phyloP scores from a whole-genome alignment of 1,140 invertebrate species.

The Paralvinella palmiformis region DNA sequence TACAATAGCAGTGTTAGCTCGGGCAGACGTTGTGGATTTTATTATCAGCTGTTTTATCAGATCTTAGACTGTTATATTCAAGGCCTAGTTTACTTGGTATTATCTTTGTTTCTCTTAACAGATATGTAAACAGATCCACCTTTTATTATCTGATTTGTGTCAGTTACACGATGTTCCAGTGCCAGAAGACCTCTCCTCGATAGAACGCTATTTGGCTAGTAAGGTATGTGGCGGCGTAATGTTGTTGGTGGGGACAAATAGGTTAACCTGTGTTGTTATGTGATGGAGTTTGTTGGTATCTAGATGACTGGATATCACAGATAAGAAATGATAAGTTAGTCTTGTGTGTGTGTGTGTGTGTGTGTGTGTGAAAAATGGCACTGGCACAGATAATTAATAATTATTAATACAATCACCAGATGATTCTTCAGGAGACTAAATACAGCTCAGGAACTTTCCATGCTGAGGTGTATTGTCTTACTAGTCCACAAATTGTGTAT shows the following conservation, averaged over 20 bases:
- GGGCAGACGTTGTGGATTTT: not conserved
- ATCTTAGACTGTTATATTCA: too few relatives aligned
- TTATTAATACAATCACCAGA: too few relatives aligned
- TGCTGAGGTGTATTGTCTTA: too few relatives aligned
- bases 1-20: not conserved
- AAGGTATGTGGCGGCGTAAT: constrained; percentile 28
- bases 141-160: constrained; percentile 84
- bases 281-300: not conserved
- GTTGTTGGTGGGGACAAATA: constrained; percentile 22
- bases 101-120: constrained; percentile 48
- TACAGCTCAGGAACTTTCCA: too few relatives aligned
- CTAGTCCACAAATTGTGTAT: too few relatives aligned
- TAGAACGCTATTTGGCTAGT: constrained; percentile 58
- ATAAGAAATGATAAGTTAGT: not conserved
- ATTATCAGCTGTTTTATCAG: constrained; percentile 7
- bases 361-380: not conserved
- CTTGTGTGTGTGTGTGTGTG: not conserved
- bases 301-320: not conserved
- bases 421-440: too few relatives aligned
- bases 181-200: constrained; percentile 71
- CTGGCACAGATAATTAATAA: too few relatives aligned
- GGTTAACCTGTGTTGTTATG: constrained; percentile 12
- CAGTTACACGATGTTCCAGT: constrained; percentile 65
- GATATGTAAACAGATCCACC: constrained; percentile 69
- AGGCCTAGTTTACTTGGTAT: constrained; percentile 16